A percentile compares a stretch with the other conserved stretches of the same genome.
These are phyloP conservation scores for Damaliscus lunatus DNA, from an alignment of 2,113 vertebrate genomes.

Conservation along the genomic window DNA sequence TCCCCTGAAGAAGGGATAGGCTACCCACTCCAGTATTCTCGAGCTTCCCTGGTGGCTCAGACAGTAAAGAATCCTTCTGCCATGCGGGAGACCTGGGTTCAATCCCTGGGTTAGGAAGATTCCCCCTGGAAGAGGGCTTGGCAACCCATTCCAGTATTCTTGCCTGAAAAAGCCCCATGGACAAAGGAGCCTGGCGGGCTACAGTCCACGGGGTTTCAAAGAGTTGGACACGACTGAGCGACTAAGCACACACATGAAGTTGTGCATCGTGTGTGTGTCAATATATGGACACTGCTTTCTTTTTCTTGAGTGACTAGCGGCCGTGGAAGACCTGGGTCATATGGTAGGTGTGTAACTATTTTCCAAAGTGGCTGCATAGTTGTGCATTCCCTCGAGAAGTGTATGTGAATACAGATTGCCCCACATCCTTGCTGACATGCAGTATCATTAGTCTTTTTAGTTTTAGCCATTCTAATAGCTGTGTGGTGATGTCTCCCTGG, in stretches of 20 bases:
- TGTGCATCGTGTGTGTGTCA: neutral
- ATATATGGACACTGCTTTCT: neutral
- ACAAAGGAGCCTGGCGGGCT: neutral
- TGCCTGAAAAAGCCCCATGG: neutral
- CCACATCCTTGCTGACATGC: neutral
- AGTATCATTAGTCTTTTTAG: neutral
- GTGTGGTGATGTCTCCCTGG: neutral
- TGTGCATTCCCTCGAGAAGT: neutral
- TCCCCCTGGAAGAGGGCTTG: neutral
- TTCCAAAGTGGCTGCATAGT: neutral
- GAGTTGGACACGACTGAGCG: fast-evolving
- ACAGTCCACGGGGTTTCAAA: neutral
- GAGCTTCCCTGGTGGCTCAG: neutral
- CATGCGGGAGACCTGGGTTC: neutral
- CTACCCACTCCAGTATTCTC: neutral
- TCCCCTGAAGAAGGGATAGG: too few species aligned
- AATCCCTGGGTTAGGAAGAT: neutral
- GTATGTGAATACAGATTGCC: neutral
- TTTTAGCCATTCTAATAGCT: too few species aligned
- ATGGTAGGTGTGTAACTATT: neutral
- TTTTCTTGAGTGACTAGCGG: neutral
- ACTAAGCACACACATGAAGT: neutral
- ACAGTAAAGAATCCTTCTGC: neutral
- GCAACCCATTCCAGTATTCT: neutral
- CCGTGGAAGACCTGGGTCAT: neutral